These are phyloP conservation scores for Heliconius cydno DNA, from an alignment of 2,888 invertebrate species.

Conservation along the genomic window DNA sequence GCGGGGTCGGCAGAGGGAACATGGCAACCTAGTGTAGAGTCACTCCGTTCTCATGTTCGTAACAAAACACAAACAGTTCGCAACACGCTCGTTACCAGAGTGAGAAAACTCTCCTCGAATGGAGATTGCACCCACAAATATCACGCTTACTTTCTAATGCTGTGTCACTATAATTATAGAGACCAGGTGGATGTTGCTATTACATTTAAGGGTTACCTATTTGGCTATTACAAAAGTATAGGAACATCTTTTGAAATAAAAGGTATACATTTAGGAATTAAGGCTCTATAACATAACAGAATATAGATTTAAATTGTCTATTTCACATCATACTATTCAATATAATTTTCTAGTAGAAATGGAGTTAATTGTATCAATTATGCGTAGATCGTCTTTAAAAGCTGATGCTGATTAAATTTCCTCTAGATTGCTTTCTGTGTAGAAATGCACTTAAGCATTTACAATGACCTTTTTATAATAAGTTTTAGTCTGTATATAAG, in stretches of 20 bases:
- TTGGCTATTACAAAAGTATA: neutral
- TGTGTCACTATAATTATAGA: too few species aligned
- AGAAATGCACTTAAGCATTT: conserved; percentile 51
- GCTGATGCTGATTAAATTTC: conserved; percentile 79
- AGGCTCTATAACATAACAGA: neutral
- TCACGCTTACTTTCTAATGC: too few species aligned
- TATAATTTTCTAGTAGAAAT: neutral
- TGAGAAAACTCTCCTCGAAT: too few species aligned
- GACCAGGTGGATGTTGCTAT: too few species aligned
- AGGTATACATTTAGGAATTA: too few species aligned
- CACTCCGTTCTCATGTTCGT: too few species aligned
- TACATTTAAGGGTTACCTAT: too few species aligned
- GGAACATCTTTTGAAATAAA: neutral
- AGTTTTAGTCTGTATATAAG: neutral
- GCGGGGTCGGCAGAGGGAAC: too few species aligned
- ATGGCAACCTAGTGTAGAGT: too few species aligned
- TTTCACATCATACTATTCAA: conserved; percentile 8
- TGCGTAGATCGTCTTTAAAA: conserved; percentile 58
- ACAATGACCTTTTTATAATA: neutral
- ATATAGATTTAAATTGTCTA: neutral
- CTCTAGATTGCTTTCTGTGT: conserved; percentile 75
- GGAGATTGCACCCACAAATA: too few species aligned
- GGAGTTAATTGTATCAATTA: conserved; percentile 19
- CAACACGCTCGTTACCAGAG: too few species aligned
- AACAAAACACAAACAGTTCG: too few species aligned